These are phyloP conservation scores for Taenioides sp. DNA, from an alignment of 2,797 vertebrate genomes.

Conservation along the genomic window DNA sequence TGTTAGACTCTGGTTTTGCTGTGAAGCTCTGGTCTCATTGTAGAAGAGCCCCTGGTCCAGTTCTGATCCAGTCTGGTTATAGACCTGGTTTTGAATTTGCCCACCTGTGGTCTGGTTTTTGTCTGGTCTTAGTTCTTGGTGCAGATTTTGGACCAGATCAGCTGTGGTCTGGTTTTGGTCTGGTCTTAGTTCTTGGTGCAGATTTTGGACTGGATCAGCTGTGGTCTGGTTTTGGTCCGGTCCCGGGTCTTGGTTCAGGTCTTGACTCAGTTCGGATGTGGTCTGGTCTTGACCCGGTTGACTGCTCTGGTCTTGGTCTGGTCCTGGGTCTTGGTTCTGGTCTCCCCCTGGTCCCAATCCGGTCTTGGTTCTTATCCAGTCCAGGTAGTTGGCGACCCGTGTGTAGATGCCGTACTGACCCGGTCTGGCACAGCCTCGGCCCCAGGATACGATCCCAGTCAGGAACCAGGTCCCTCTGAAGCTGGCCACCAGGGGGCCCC, in stretches of 20 bases:
- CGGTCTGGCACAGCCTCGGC: constrained; percentile 84
- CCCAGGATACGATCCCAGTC: constrained; percentile 93
- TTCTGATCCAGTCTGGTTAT: constrained; percentile 85
- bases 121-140: neutral
- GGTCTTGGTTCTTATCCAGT: constrained; percentile 76
- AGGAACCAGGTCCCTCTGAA: constrained; percentile 90
- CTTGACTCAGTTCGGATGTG: neutral
- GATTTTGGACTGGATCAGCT: neutral
- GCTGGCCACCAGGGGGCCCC: constrained; percentile 85
- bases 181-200: neutral
- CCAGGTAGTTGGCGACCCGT: constrained; percentile 80
- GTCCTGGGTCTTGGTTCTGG: neutral
- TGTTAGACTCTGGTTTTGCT: constrained; percentile 72
- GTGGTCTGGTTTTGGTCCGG: neutral
- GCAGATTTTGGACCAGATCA: neutral
- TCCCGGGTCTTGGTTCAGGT: neutral
- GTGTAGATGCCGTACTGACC: constrained; percentile 87
- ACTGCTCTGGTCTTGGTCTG: neutral
- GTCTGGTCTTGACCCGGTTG: neutral
- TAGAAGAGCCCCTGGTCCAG: constrained; percentile 53
- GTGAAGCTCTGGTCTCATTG: constrained; percentile 82
- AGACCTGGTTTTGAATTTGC: neutral
- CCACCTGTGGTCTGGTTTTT: neutral
- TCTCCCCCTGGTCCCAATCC: neutral
- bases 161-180: neutral